Conservation (phyloP, 2,888 invertebrate species). For the Colletes collaris region DNA sequence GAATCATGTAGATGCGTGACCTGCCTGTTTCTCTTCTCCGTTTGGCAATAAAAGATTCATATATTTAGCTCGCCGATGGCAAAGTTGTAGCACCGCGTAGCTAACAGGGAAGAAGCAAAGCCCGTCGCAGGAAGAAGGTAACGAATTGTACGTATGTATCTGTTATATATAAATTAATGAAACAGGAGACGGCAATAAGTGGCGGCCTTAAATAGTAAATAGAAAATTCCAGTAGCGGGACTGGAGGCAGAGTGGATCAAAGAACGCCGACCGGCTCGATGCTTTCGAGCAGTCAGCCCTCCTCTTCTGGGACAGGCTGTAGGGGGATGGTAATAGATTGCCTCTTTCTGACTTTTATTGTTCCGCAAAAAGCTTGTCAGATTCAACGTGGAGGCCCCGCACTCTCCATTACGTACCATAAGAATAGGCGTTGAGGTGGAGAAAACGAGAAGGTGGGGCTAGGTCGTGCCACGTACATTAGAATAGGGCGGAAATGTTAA, state of each 20-base stretch:
- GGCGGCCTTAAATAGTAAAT: constrained; percentile 72
- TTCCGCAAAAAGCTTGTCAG: constrained; percentile 73
- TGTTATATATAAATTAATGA: constrained; percentile 72
- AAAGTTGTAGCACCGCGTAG: neutral
- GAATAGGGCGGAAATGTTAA: constrained; percentile 50
- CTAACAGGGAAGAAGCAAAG: neutral
- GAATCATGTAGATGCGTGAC: constrained; percentile 55
- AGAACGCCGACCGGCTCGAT: constrained; percentile 66
- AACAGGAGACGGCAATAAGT: constrained; percentile 71
- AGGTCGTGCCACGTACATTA: constrained; percentile 19
- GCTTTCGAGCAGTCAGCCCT: constrained; percentile 58
- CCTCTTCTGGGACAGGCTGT: constrained; percentile 57
- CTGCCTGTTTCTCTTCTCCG: constrained; percentile 48
- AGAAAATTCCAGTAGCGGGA: constrained; percentile 72
- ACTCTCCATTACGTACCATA: constrained; percentile 63
- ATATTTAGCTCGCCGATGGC: constrained; percentile 44
- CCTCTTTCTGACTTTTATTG: constrained; percentile 76
- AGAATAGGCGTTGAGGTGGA: constrained; percentile 59
- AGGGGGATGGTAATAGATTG: constrained; percentile 74
- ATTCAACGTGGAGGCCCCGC: constrained; percentile 64
- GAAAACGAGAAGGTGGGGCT: constrained; percentile 43
- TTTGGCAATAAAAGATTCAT: constrained; percentile 56
- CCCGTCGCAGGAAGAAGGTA: neutral
- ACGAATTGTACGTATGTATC: neutral
- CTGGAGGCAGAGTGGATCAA: constrained; percentile 68